Evolutionary conservation across 2,797 vertebrate genomes (phyloP), one percentile per base, ranked within the genome.

Genomic region (Pristis pectinata): DNA sequence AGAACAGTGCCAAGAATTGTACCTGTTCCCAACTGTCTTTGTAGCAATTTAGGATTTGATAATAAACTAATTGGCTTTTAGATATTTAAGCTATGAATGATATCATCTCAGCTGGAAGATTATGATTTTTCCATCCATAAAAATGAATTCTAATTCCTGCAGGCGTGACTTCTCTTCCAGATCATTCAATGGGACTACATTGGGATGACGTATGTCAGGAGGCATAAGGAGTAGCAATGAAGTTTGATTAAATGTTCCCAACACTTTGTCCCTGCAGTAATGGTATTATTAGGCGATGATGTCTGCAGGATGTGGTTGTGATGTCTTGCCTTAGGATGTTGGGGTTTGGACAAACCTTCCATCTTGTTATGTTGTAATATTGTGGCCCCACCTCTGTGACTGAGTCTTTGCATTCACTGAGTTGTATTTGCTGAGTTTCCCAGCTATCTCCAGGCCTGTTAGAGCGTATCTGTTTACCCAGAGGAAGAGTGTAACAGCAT

Each of bases 201-300:
- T n/a, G 30, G 83, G 83, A n/a, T 87, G 83, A 87, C 59, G 53
- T 56, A 61, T 61, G 83, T 87, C 83, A 87, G 34, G 59, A 87
- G 56, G 4, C 53, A 87, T 87, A 87, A 61, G 30, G 53, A 19
- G 30, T 6, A 30, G 17, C 1, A 34, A 15, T 87, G 83, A 59
- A 87, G 53, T 30, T 6, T 61, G 59, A 61, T 30, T 59, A 9
- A 85, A 87, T 59, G 53, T 34, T 59, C 1, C 4, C 4, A 61
- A 59, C 53, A 87, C 53, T 56, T 56, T 15, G 61, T 30, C 83
- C 30, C 30, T 17, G 15, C 44, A 59, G 30, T 59, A n/a, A 34
- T 19, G 53, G 53, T n/a, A 61, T n/a, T 56, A 27, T 59, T 17
- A 17, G 87, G 83, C 83, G 53, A 59, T 59, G 83, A 59, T 61